phyloP scores from a whole-genome alignment of 2,113 vertebrate species.

The Hucho hucho region DNA sequence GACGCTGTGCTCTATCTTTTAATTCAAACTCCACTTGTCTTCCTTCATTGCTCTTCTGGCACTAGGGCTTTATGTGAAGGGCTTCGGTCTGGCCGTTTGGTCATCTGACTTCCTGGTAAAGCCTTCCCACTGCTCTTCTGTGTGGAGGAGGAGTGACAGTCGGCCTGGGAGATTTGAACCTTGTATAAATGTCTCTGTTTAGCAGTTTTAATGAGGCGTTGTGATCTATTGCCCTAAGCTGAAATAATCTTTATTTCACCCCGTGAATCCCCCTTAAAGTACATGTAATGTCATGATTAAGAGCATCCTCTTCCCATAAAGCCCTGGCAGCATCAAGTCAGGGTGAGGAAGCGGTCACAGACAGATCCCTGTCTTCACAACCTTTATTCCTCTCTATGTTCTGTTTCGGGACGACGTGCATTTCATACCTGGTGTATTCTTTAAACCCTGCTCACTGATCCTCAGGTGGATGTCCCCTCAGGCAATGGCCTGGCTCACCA shows the following conservation, averaged over 20 bases:
- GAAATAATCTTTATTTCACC: slow-evolving; percentile 70
- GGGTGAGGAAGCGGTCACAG: slow-evolving; percentile 75
- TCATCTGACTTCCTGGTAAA: slow-evolving; percentile 68
- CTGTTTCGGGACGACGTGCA: slow-evolving; percentile 67
- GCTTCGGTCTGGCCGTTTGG: slow-evolving; percentile 57
- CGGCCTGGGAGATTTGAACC: slow-evolving; percentile 64
- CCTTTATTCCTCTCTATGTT: slow-evolving; percentile 48
- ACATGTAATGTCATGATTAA: slow-evolving; percentile 72
- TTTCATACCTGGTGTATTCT: slow-evolving; percentile 71
- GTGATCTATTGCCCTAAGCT: slow-evolving; percentile 71
- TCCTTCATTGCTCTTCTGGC: slow-evolving; percentile 59
- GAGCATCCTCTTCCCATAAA: slow-evolving; percentile 61
- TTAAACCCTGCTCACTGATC: slow-evolving; percentile 68
- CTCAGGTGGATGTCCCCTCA: slow-evolving; percentile 66
- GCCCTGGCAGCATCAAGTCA: slow-evolving; percentile 61
- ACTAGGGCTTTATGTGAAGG: slow-evolving; percentile 65
- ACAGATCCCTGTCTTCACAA: slow-evolving; percentile 68
- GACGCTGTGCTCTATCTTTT: slow-evolving; percentile 64
- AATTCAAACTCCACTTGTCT: slow-evolving; percentile 70
- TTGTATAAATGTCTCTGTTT: slow-evolving; percentile 73
- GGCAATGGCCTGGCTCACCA: slow-evolving; percentile 61
- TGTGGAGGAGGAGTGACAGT: slow-evolving; percentile 59
- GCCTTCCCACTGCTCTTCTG: slow-evolving; percentile 57
- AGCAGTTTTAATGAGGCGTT: slow-evolving; percentile 72
- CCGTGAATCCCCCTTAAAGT: slow-evolving; percentile 57